Conservation (phyloP, 2,113 vertebrate genomes). For the Rhinoptilus africanus region DNA sequence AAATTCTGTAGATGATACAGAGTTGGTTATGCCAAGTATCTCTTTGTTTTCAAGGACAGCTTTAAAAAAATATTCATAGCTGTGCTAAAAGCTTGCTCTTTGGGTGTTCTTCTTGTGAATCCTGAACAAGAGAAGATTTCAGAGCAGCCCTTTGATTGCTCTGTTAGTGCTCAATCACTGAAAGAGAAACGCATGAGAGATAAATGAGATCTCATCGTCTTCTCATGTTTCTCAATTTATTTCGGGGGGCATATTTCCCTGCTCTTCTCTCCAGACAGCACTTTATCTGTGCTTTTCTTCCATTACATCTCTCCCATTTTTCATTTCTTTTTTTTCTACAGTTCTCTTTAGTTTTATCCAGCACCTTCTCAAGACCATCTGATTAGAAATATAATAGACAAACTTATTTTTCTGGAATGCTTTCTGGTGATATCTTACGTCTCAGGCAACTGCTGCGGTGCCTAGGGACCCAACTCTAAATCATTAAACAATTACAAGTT, state of each 20-base stretch:
- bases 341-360: conserved; percentile 12
- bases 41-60: not conserved
- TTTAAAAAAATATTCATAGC: not conserved
- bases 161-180: conserved; percentile 24
- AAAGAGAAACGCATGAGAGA: not conserved
- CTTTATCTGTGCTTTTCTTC: conserved; percentile 42
- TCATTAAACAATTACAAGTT: not conserved
- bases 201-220: conserved; percentile 26
- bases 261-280: conserved; percentile 5
- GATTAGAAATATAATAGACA: not conserved
- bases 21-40: not conserved
- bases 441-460: not conserved
- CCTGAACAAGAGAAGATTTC: not conserved
- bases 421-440: not conserved
- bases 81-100: not conserved
- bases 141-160: conserved; percentile 2
- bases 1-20: not conserved
- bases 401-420: not conserved
- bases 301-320: conserved; percentile 15
- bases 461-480: not conserved
- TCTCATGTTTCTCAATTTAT: conserved; percentile 52
- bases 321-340: not conserved
- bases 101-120: not conserved
- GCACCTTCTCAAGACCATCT: not conserved
- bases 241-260: conserved; percentile 4